Percentiles rank a stretch among this genome's conserved stretches.
Evolutionary conservation across 2,888 invertebrate genomes (phyloP).

Genomic region (Eupithecia inturbata): DNA sequence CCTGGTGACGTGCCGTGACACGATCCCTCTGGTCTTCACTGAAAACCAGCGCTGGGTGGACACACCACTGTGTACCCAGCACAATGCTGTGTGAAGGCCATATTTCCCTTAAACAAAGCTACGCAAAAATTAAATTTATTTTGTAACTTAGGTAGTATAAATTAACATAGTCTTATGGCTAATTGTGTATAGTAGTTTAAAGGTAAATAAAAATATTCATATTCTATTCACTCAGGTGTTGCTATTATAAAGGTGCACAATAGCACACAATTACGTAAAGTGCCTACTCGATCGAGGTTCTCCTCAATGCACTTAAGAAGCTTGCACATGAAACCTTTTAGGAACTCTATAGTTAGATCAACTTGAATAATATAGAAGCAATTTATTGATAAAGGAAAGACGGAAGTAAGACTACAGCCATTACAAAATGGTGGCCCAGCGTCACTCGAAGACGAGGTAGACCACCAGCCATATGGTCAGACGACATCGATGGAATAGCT

Average conservation of each 20-base stretch:
- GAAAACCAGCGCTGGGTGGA: too few relatives aligned
- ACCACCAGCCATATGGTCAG: not conserved
- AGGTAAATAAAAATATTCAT: too few relatives aligned
- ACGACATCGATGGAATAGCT: not conserved
- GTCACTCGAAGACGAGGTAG: not conserved
- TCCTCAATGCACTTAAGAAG: not conserved
- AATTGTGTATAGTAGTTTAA: too few relatives aligned
- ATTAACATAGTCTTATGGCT: too few relatives aligned
- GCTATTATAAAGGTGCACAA: not conserved
- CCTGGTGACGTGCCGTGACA: too few relatives aligned
- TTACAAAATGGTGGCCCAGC: not conserved
- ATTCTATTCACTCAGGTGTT: too few relatives aligned
- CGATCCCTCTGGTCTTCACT: too few relatives aligned
- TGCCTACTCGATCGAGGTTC: not conserved
- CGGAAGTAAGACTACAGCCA: not conserved
- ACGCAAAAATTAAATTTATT: too few relatives aligned
- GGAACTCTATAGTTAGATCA: not conserved
- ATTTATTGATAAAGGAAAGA: not conserved
- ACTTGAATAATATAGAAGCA: not conserved
- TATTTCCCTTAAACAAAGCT: too few relatives aligned
- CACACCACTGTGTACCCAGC: too few relatives aligned
- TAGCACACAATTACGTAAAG: constrained; percentile 5
- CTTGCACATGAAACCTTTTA: not conserved
- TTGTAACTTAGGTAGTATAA: too few relatives aligned
- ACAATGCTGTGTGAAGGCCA: too few relatives aligned